These are phyloP conservation scores for Nasonia giraulti DNA, from an alignment of 1,140 invertebrate genomes.

Conservation along the genomic window DNA sequence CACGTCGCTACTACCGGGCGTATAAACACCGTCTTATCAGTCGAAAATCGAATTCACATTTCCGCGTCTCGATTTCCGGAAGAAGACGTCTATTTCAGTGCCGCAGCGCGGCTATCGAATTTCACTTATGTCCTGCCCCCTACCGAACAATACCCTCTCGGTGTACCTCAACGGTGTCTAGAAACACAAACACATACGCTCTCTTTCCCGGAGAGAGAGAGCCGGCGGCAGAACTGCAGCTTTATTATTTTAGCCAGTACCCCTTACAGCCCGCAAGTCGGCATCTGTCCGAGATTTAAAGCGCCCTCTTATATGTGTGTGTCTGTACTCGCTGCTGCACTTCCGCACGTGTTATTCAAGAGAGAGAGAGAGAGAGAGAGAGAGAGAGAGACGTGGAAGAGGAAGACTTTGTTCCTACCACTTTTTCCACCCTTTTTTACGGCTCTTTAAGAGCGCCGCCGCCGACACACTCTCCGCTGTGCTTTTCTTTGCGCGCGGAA, in stretches of 20 bases:
- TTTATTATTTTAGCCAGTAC: conserved; percentile 68
- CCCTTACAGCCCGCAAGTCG: not conserved
- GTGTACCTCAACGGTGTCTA: conserved; percentile 55
- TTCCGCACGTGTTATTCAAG: not conserved
- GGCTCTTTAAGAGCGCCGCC: not conserved
- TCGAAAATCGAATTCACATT: no score
- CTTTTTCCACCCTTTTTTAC: not conserved
- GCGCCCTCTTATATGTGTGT: not conserved
- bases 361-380: conserved; percentile 4
- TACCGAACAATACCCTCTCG: not conserved
- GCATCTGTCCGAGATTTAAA: conserved; percentile 29
- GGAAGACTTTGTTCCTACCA: not conserved
- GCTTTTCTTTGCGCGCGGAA: not conserved
- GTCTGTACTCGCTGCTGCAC: not conserved
- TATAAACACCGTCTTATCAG: not conserved
- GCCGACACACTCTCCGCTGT: not conserved
- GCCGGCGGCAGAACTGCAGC: conserved; percentile 38
- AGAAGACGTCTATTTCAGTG: no score
- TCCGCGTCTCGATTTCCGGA: no score
- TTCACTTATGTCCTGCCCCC: not conserved
- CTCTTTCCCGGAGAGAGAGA: conserved; percentile 51
- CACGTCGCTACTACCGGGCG: not conserved
- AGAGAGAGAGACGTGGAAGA: not conserved
- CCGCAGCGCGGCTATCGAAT: no score
- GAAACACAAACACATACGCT: conserved; percentile 65